Evolutionary conservation across 2,888 invertebrate genomes (phyloP).

Genomic region (Serripes groenlandicus): DNA sequence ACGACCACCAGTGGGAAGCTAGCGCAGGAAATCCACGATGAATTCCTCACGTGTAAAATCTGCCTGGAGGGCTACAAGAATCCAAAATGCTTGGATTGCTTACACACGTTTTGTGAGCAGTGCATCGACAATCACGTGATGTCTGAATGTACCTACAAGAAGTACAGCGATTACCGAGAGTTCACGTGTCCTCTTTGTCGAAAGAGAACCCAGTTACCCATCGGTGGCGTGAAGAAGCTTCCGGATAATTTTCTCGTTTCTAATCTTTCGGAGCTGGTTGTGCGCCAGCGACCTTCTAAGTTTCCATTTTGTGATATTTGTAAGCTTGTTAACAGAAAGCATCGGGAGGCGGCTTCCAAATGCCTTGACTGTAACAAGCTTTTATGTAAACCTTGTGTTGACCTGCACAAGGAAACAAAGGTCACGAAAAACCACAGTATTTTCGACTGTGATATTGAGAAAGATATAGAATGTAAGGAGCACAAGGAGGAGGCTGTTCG

Average conservation of each 20-base stretch:
- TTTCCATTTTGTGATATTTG: slow-evolving; percentile 86
- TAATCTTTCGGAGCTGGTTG: slow-evolving; percentile 85
- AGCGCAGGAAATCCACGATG: slow-evolving; percentile 86
- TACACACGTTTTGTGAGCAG: slow-evolving; percentile 86
- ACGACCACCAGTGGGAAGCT: slow-evolving; percentile 81
- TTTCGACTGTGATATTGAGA: slow-evolving; percentile 86
- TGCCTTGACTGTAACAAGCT: slow-evolving; percentile 87
- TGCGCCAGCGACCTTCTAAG: slow-evolving; percentile 84
- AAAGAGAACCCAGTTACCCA: slow-evolving; percentile 86
- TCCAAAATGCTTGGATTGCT: slow-evolving; percentile 86
- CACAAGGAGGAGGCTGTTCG: slow-evolving; percentile 86
- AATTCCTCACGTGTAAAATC: slow-evolving; percentile 87
- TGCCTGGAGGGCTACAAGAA: slow-evolving; percentile 86
- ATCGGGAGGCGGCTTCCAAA: slow-evolving; percentile 86
- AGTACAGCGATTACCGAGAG: slow-evolving; percentile 86
- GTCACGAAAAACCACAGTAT: slow-evolving; percentile 86
- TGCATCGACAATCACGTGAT: slow-evolving; percentile 86
- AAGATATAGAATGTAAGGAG: slow-evolving; percentile 86
- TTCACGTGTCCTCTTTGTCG: slow-evolving; percentile 87
- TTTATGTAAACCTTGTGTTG: slow-evolving; percentile 85
- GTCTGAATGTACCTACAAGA: slow-evolving; percentile 86
- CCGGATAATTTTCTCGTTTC: slow-evolving; percentile 87
- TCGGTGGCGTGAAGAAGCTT: slow-evolving; percentile 86
- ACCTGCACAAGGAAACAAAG: slow-evolving; percentile 85
- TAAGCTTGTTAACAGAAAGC: slow-evolving; percentile 84